A percentile compares a stretch with the other conserved stretches of the same genome.
Conservation (phyloP, 2,888 invertebrate species). For the Xanthia icteritia region DNA sequence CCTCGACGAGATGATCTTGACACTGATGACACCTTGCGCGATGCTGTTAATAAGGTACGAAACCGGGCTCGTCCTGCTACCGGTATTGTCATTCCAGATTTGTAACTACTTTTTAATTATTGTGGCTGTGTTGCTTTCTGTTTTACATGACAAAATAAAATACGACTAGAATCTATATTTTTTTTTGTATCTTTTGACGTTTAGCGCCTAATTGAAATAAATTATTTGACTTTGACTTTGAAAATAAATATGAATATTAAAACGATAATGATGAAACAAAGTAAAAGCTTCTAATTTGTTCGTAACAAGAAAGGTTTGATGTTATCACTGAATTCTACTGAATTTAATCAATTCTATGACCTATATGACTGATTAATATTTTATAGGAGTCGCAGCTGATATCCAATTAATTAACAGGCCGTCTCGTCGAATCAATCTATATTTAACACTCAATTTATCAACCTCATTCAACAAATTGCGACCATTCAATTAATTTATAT, state of each 20-base stretch:
- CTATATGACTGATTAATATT: constrained; percentile 3
- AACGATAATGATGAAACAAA: not conserved
- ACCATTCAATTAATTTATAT: constrained; percentile 54
- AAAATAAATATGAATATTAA: no score
- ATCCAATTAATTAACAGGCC: constrained; percentile 63
- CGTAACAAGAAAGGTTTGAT: not conserved
- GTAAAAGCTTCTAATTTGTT: not conserved
- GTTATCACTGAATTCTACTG: not conserved
- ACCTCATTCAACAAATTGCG: constrained; percentile 55
- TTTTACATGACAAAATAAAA: not conserved
- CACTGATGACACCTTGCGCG: no score
- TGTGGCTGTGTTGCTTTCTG: not conserved
- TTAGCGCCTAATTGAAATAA: no score
- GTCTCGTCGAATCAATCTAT: constrained; percentile 58
- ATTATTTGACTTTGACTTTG: no score
- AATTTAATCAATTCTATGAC: constrained; percentile 4
- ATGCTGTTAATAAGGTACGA: not conserved
- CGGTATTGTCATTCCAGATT: not conserved
- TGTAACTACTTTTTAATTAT: not conserved
- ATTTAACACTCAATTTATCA: constrained; percentile 65
- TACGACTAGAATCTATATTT: no score
- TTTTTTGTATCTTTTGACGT: no score
- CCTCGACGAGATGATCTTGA: no score
- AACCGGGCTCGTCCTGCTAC: not conserved
- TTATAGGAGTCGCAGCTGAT: constrained; percentile 27